These are phyloP conservation scores for Clistopyga incitator DNA, from an alignment of 2,888 invertebrate species.

Conservation along the genomic window DNA sequence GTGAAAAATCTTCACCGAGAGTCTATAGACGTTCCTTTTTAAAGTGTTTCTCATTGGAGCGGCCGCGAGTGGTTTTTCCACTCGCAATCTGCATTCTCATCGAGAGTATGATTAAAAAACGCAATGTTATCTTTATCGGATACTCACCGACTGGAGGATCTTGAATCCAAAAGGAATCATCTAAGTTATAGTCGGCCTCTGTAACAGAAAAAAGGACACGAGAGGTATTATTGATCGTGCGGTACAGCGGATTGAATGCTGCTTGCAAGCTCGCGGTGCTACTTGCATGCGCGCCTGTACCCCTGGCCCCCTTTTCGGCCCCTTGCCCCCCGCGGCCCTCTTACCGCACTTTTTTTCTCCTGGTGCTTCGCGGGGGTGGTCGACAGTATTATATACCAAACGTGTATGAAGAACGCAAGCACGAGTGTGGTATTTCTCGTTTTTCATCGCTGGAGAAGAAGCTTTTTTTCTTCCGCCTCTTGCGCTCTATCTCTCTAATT, in stretches of 20 bases:
- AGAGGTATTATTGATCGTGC: conserved; percentile 57
- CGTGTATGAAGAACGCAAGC: conserved; percentile 48
- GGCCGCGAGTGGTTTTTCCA: not conserved
- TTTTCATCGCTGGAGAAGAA: conserved; percentile 36
- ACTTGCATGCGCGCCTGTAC: conserved; percentile 22
- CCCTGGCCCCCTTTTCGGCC: not conserved
- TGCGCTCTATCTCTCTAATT: conserved; percentile 61
- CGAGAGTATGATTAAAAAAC: not conserved
- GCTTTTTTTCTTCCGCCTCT: conserved; percentile 50
- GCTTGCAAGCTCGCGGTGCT: conserved; percentile 17
- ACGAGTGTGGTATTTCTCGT: conserved; percentile 29
- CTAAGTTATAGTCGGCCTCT: conserved; percentile 97
- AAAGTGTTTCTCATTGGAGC: too few species aligned
- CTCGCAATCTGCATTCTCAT: not conserved
- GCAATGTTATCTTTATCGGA: not conserved
- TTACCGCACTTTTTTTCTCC: conserved; percentile 31
- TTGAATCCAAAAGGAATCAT: conserved; percentile 97
- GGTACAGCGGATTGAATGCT: conserved; percentile 47
- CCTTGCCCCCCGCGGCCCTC: not conserved
- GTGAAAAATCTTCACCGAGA: too few species aligned
- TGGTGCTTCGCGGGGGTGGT: conserved; percentile 26
- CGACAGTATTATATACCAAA: conserved; percentile 47
- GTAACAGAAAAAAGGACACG: conserved; percentile 85
- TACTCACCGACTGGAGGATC: conserved; percentile 95
- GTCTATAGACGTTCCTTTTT: too few species aligned